Percentiles rank a stretch among this genome's conserved stretches.
Evolutionary conservation across 2,797 vertebrate species (phyloP).

Genomic region (Rhadinocentrus ornatus): DNA sequence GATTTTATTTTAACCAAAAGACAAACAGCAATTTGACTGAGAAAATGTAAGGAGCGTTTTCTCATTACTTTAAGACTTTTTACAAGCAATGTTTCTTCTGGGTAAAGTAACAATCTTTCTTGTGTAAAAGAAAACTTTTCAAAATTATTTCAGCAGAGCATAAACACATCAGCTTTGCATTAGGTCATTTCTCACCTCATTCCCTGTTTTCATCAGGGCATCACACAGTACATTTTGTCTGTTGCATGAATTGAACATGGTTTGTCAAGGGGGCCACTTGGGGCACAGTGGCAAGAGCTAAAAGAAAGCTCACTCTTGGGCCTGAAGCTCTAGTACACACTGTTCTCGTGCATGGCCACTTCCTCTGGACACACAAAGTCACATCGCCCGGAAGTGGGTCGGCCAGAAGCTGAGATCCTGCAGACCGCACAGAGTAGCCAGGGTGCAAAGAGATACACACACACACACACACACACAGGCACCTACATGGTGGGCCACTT

Average conservation of each 20-base stretch:
- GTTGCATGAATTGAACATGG: constrained; percentile 29
- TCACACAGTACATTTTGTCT: constrained; percentile 1
- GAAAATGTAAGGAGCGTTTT: too few species aligned
- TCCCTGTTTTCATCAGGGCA: constrained; percentile 3
- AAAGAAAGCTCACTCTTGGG: constrained; percentile 44
- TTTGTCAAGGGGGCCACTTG: constrained; percentile 32
- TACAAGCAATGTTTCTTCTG: too few species aligned
- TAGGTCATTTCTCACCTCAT: neutral
- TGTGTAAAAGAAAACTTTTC: neutral
- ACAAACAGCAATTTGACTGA: too few species aligned
- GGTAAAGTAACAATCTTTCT: neutral
- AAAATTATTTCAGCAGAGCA: neutral
- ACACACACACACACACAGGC: constrained; percentile 33
- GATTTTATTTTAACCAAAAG: too few species aligned
- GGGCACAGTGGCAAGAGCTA: constrained; percentile 26
- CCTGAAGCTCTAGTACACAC: constrained; percentile 39
- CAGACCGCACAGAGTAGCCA: constrained; percentile 56
- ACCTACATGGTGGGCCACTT: constrained; percentile 83
- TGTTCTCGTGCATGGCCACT: constrained; percentile 55
- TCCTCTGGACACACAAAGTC: constrained; percentile 29
- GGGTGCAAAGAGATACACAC: constrained; percentile 28
- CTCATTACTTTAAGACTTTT: too few species aligned
- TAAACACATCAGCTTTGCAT: neutral
- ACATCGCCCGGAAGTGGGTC: constrained; percentile 61
- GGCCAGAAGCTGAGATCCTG: constrained; percentile 66